Conservation (phyloP, 2,888 invertebrate species). For the Dryobotodes eremita region DNA sequence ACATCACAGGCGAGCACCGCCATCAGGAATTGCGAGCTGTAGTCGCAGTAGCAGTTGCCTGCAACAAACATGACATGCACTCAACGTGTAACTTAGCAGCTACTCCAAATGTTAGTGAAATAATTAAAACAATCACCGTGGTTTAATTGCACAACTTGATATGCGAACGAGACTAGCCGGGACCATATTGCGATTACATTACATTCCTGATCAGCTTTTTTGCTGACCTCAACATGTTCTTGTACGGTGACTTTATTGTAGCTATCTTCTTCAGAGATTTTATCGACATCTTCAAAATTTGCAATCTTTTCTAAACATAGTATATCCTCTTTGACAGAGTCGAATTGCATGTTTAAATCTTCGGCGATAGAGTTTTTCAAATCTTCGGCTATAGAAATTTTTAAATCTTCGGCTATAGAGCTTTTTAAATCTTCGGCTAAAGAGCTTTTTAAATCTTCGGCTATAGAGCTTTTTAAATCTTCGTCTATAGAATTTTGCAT, state of each 20-base stretch:
- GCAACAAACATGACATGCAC: slow-evolving; percentile 32
- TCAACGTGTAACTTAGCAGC: slow-evolving; percentile 4
- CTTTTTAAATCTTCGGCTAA: slow-evolving; percentile 76
- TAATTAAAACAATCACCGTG: slow-evolving; percentile 75
- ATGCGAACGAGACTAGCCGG: slow-evolving; percentile 84
- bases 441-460: slow-evolving; percentile 75
- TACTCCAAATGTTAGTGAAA: slow-evolving; percentile 16
- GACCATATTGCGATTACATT: slow-evolving; percentile 80
- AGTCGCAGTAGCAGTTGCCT: slow-evolving; percentile 87
- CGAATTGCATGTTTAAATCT: slow-evolving; percentile 77
- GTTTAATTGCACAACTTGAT: slow-evolving; percentile 82
- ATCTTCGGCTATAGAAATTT: slow-evolving; percentile 74
- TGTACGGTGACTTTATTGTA: slow-evolving; percentile 54
- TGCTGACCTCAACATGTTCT: slow-evolving; percentile 48
- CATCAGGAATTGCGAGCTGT: slow-evolving; percentile 84
- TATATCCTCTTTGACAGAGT: slow-evolving; percentile 79
- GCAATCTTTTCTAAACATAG: slow-evolving; percentile 76
- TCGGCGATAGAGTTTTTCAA: slow-evolving; percentile 75
- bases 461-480: slow-evolving; percentile 75
- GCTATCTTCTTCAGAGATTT: slow-evolving; percentile 67
- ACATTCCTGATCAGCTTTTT: slow-evolving; percentile 63
- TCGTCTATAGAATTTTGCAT: slow-evolving; percentile 71
- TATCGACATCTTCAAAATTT: slow-evolving; percentile 70
- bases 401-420: slow-evolving; percentile 75
- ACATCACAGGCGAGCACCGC: slow-evolving; percentile 86